These are phyloP conservation scores for Eriosoma lanigerum DNA, from an alignment of 1,140 invertebrate genomes.

Conservation along the genomic window DNA sequence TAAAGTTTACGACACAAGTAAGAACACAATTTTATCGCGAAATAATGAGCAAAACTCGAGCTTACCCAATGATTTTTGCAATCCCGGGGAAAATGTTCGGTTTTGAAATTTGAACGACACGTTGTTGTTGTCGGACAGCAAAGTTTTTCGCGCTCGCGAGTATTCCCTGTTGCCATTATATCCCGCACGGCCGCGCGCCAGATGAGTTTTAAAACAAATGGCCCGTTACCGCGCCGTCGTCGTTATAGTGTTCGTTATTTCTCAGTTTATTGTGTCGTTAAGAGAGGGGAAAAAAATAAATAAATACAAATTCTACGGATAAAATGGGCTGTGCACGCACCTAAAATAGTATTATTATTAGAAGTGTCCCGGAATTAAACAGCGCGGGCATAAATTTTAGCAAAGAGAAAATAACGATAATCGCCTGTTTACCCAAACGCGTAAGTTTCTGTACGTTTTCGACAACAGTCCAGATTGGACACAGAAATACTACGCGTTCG, in stretches of 20 bases:
- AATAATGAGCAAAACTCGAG: background rate
- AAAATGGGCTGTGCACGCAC: background rate
- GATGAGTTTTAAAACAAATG: constrained; percentile 34
- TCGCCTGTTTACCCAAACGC: background rate
- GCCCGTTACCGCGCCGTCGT: background rate
- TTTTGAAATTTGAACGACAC: constrained; percentile 10
- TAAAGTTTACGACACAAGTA: background rate
- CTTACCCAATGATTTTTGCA: background rate
- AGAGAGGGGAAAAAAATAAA: background rate
- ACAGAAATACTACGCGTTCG: no score
- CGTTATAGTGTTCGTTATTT: constrained; percentile 35
- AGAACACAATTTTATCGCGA: background rate
- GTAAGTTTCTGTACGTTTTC: no score
- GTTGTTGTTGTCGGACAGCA: background rate
- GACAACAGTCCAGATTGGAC: no score
- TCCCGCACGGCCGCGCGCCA: background rate
- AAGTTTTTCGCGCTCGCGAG: background rate
- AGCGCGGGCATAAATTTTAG: background rate
- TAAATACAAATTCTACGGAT: background rate
- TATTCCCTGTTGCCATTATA: background rate
- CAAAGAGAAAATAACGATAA: background rate
- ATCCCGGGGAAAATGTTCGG: background rate
- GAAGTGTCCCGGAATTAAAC: background rate
- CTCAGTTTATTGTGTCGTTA: constrained; percentile 34
- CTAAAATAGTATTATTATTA: constrained; percentile 32